Base-by-base conservation (phyloP, 2,113 vertebrate genomes). In the Lepisosteus osseus region DNA sequence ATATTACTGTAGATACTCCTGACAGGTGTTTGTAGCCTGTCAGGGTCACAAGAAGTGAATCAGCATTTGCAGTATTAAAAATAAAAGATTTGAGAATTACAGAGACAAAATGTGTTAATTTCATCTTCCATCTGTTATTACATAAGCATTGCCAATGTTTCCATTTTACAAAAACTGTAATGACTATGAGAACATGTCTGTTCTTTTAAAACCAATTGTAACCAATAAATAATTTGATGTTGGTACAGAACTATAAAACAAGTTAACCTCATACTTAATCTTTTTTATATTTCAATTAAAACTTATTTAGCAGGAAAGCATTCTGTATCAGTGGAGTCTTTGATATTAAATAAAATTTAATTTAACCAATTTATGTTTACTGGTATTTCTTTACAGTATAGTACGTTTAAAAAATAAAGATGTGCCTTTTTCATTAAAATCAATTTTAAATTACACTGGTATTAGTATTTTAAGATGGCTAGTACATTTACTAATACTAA, bases 101-200 rank as follows among this genome's bases (percentile, higher is more conserved):
- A 92, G 92, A 94, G 91, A 91, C 93, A 94, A 95, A 95, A 97
- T 90, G 94, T 98, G 95, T 97, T 98, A 95, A 96, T 98, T 98
- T 98, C 94, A 93, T 94, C 94, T 97, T 96, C 97, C 97, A 99
- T 99, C 97, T 99, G 97, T 98, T 98, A 95, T 98, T 98, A 97
- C 96, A 94, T 97, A 96, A 97, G 94, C 94, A 91, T 93, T 98
- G 96, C 97, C 97, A 99, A 98, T 94, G 95, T 94, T 94, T 89
- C 94, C 92, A 88, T 92, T 95, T 94, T 83, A 65, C 68, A 83
- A 87, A 11, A 59, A 11, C 72, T 76, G 82, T 83, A 65, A 7
- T 65, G 61, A 54, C 5, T 8, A 54, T 61, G 68, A 59, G 68
- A 61, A 70, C 55, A 70, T 55, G 68, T 61, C 68, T 15, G 55